Base-by-base conservation (phyloP, 2,797 vertebrate species). In the Sebastes wilsoni region DNA sequence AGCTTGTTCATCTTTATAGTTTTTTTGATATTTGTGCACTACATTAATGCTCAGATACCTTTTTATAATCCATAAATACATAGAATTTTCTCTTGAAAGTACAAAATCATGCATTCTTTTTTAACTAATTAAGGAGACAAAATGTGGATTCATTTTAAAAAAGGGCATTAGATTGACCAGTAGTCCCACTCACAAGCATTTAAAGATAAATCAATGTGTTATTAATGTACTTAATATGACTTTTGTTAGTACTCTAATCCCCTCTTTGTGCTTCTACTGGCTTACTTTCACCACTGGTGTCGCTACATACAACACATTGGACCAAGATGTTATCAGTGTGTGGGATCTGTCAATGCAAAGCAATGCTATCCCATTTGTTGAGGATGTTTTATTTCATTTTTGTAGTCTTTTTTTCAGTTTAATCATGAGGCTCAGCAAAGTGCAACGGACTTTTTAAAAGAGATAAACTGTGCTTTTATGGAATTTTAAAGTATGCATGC, bases 371-470 rank as follows among this genome's bases (percentile, higher is more conserved):
- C 73, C 76, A 55, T 23, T 4, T 52, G 65, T 82, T 22, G n/a
- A 60, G 38, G 70, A 76, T 42, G 4, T 85, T 82, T 69, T 68
- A 71, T 80, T 74, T 74, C 55, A 30, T 71, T 36, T n/a, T 49
- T 88, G 61, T 77, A 23, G 55, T 54, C 7, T 11, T 36, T 77
- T 46, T 61, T 76, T 71, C 66, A 77, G 52, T 87, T 79, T 94
- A 92, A 92, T 90, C 86, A 61, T 64, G 69, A 80, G 36, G 65
- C 87, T 90, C 90, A 89, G 87, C 92, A 83, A 81, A 88, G 92
- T 92, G 92, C 93, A 93, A 93, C 91, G 86, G 72, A 86, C 56
- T 75, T 85, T 80, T 77, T 23, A 64, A 42, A 46, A 65, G 64
- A 70, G 66, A 76, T 55, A 85, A 60, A 75, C 79, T 60, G 27